Conservation (phyloP, 2,113 vertebrate species). For the Poicephalus meyeri region DNA sequence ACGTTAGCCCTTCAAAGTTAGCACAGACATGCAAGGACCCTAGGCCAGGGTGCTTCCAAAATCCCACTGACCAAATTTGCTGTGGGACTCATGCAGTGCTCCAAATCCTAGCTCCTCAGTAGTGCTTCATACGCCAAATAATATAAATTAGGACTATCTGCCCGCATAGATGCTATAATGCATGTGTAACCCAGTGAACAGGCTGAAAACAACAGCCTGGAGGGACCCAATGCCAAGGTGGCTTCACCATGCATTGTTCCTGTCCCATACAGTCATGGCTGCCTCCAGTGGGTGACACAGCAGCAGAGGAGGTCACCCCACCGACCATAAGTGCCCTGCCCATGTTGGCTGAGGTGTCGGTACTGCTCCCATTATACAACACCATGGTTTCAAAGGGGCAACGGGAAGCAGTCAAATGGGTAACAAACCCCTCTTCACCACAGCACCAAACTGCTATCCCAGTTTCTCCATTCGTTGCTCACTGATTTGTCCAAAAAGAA, state of each 20-base stretch:
- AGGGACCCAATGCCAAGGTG: background rate
- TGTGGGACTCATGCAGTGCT: background rate
- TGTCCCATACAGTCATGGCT: background rate
- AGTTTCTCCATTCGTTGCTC: background rate
- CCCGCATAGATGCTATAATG: rapidly evolving
- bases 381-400: rapidly evolving
- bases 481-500: background rate
- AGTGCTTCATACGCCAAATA: background rate
- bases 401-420: rapidly evolving
- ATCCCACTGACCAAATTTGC: background rate
- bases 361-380: rapidly evolving
- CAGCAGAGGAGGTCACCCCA: background rate
- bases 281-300: rapidly evolving
- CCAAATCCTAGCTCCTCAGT: background rate
- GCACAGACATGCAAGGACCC: background rate
- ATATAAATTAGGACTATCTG: background rate
- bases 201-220: background rate
- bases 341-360: rapidly evolving
- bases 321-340: rapidly evolving
- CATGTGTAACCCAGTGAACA: background rate
- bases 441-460: background rate
- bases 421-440: background rate
- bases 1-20: background rate
- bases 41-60: background rate
- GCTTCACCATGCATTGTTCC: background rate